A percentile compares a stretch with the other conserved stretches of the same genome.
Conservation (phyloP, 2,113 vertebrate genomes). For the Upupa epops region DNA sequence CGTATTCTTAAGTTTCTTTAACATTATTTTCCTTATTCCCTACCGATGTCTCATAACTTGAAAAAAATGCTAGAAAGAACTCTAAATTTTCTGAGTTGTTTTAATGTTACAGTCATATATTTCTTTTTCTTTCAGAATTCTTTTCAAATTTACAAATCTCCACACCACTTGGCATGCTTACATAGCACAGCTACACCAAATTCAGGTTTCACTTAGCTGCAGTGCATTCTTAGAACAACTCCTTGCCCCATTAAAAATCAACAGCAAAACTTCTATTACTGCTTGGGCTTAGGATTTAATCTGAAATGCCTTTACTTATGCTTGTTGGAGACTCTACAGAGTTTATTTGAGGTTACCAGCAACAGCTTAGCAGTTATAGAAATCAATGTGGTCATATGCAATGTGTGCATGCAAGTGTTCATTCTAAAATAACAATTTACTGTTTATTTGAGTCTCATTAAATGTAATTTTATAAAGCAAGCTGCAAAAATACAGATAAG, state of each 20-base stretch:
- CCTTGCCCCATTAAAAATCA: background rate
- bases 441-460: background rate
- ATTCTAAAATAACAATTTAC: background rate
- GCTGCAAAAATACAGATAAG: background rate
- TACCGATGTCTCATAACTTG: background rate
- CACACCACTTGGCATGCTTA: background rate
- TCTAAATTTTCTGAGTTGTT: background rate
- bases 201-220: background rate
- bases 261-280: background rate
- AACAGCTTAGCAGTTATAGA: background rate
- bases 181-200: background rate
- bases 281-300: background rate
- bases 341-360: background rate
- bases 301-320: background rate
- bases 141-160: background rate
- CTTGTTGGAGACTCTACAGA: background rate
- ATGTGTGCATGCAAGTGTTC: background rate
- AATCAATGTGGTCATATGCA: background rate
- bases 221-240: background rate
- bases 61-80: background rate
- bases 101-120: background rate
- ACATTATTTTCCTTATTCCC: background rate
- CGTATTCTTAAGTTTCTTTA: background rate
- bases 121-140: too few species aligned
- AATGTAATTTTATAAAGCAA: background rate